Conservation (phyloP, 2,888 invertebrate species). For the Tholera decimalis region DNA sequence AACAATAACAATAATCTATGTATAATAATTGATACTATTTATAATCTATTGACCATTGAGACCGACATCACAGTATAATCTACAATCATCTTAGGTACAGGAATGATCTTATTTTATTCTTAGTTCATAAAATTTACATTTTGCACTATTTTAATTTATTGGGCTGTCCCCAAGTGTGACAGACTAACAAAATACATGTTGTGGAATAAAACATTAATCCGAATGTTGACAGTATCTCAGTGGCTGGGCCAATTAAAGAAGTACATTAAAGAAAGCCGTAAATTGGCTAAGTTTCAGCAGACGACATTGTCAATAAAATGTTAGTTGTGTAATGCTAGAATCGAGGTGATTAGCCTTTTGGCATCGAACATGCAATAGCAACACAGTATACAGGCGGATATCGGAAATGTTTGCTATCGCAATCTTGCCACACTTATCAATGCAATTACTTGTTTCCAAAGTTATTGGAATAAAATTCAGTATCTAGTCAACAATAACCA, state of each 20-base stretch:
- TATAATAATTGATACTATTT: conserved; percentile 90
- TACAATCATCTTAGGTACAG: conserved; percentile 91
- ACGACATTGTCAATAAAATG: conserved; percentile 46
- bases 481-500: conserved; percentile 25
- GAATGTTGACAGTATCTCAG: conserved; percentile 26
- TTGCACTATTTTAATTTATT: conserved; percentile 83
- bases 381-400: conserved; percentile 44
- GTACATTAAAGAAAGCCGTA: conserved; percentile 29
- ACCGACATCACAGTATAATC: conserved; percentile 90
- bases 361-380: conserved; percentile 45
- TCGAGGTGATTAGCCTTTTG: conserved; percentile 45
- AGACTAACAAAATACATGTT: conserved; percentile 34
- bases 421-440: conserved; percentile 40
- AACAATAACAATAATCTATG: conserved; percentile 90
- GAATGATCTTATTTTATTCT: conserved; percentile 88
- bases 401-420: conserved; percentile 50
- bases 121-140: conserved; percentile 84
- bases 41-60: conserved; percentile 89
- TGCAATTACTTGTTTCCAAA: conserved; percentile 22
- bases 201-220: conserved; percentile 35
- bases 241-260: conserved; percentile 23
- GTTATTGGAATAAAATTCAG: conserved; percentile 14
- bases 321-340: conserved; percentile 40
- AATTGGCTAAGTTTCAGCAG: conserved; percentile 39
- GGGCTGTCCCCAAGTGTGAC: conserved; percentile 76